Conservation (phyloP, 2,888 invertebrate species). For the Celastrina argiolus region DNA sequence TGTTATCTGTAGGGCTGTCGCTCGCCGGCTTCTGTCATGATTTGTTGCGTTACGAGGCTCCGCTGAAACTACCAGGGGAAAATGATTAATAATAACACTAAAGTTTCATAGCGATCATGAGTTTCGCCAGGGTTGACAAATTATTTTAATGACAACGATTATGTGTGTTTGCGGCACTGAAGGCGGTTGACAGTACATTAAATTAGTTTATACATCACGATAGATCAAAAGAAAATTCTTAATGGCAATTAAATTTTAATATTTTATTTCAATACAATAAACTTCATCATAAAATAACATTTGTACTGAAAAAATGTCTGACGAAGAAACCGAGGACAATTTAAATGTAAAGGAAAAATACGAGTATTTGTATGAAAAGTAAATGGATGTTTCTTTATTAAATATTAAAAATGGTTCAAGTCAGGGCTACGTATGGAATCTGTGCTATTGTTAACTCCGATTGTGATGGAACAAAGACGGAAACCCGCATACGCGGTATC, state of each 20-base stretch:
- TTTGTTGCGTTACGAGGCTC: constrained; percentile 44
- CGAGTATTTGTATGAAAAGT: neutral
- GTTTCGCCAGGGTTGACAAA: constrained; percentile 9
- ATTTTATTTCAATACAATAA: no score
- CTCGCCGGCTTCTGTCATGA: constrained; percentile 46
- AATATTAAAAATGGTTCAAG: constrained; percentile 14
- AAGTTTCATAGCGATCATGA: constrained; percentile 29
- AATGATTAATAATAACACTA: constrained; percentile 32
- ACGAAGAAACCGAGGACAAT: neutral
- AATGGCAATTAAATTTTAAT: no score
- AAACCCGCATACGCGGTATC: constrained; percentile 27
- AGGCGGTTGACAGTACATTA: neutral
- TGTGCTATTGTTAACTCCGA: constrained; percentile 17
- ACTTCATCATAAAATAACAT: no score
- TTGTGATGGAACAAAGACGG: constrained; percentile 27
- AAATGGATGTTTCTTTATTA: constrained; percentile 11
- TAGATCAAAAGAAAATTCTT: neutral
- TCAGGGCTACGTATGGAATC: constrained; percentile 9
- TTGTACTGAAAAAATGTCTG: no score
- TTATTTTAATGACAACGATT: constrained; percentile 26
- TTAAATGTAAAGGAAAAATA: neutral
- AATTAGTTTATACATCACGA: neutral
- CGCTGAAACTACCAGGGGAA: constrained; percentile 25
- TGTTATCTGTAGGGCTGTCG: constrained; percentile 55
- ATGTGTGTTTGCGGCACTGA: neutral